Evolutionary conservation across 2,797 vertebrate species (phyloP), one percentile per base, ranked within the genome.

Genomic region (Tangara arthus): DNA sequence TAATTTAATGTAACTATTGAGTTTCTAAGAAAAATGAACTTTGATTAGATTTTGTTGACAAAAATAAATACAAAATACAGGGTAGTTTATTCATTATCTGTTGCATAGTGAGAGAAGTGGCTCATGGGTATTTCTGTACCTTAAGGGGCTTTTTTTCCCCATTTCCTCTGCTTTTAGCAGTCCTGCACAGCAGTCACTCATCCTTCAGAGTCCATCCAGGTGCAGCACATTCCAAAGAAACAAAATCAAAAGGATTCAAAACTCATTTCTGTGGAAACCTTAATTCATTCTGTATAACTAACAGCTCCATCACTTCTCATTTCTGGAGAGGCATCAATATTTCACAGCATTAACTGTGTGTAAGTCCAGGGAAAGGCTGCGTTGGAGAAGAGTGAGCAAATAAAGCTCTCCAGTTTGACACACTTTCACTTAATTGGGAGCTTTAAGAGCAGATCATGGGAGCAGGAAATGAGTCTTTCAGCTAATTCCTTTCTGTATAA

Each of bases 1-100:
- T 97, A 96, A 97, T 97, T 97, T 97, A 93, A 81, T 96, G 90
- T 96, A 98, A 97, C 94, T 96, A 97, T 96, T 96, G 93, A 89
- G 94, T 95, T 97, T 96, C 94, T 95, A 42, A 76, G 96, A 95
- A 95, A 96, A 95, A 93, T 52, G 79, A 91, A 94, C 90, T 97
- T 97, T 97, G 97, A 97, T 97, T 97, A 96, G 96, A 95, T 97
- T 97, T 95, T 93, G 84, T 85, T 94, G 93, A 96, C 95, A 97
- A 94, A 95, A 97, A 96, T 95, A 95, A 96, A 96, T 95, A 87
- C 77, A 77, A 97, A 97, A 96, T 96, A 94, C 71, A 80, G 59
- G 63, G 73, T 83, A 73, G 76, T 94, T 89, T 94, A 57, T 95
- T 84, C 70, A 84, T 96, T 95, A 86, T 87, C 73, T 81, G 70